A percentile compares a stretch with the other conserved stretches of the same genome.
Conservation (phyloP, 2,113 vertebrate genomes). For the Lycaon pictus region DNA sequence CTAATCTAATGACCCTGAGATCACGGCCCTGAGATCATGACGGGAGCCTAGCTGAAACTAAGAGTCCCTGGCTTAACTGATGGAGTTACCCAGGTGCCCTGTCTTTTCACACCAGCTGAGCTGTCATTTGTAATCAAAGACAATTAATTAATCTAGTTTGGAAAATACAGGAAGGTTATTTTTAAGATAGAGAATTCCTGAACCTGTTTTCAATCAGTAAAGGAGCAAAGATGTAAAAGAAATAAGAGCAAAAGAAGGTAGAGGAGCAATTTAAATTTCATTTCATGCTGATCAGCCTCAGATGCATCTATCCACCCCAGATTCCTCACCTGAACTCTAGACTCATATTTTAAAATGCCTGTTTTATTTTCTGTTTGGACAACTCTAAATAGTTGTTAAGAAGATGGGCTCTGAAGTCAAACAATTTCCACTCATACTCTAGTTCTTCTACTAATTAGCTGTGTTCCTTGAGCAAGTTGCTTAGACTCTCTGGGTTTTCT, state of each 20-base stretch:
- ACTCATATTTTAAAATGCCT: background rate
- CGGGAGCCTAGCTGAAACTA: background rate
- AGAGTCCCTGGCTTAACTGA: background rate
- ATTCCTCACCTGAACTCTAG: background rate
- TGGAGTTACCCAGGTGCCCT: background rate
- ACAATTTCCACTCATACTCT: background rate
- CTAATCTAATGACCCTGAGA: background rate
- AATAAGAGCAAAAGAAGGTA: background rate
- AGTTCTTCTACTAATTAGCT: background rate
- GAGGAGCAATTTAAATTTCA: constrained; percentile 32
- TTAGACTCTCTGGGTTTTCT: background rate
- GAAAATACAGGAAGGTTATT: constrained; percentile 25
- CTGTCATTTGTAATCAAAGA: constrained; percentile 54
- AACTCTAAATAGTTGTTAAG: background rate
- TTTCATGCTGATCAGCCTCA: background rate
- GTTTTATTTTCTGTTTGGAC: constrained; percentile 18
- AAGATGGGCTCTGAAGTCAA: background rate
- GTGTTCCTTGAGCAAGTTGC: background rate
- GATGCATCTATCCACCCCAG: background rate
- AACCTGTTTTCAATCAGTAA: background rate
- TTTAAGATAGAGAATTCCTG: constrained; percentile 15
- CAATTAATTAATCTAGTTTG: constrained; percentile 47
- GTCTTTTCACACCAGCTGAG: constrained; percentile 48
- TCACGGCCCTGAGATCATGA: background rate
- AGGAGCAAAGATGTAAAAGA: constrained; percentile 11